Conservation (phyloP, 2,888 invertebrate genomes). For the Cataglyphis rosenhaueri region DNA sequence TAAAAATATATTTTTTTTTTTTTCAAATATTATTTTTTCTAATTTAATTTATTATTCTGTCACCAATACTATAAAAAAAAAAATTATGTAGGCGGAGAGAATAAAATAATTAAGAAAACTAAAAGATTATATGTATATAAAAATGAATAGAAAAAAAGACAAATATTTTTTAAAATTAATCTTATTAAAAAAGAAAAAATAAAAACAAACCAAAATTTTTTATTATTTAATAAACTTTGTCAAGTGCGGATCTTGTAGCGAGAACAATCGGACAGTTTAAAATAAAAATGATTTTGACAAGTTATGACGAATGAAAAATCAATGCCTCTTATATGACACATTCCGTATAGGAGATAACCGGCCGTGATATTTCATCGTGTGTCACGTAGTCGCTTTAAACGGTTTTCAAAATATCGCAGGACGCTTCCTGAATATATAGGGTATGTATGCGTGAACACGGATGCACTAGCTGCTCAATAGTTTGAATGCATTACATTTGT, state of each 20-base stretch:
- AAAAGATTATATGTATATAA: neutral
- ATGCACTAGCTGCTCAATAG: constrained; percentile 48
- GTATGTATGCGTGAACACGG: constrained; percentile 40
- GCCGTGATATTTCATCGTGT: constrained; percentile 39
- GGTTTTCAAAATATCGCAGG: constrained; percentile 46
- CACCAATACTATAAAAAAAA: neutral
- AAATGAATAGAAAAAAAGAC: neutral
- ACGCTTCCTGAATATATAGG: constrained; percentile 47
- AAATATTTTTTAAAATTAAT: neutral
- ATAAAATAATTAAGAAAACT: neutral
- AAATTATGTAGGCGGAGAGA: neutral
- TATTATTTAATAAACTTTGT: constrained; percentile 11
- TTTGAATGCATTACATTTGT: constrained; percentile 46
- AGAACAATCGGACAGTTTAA: neutral
- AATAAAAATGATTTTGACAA: constrained; percentile 30
- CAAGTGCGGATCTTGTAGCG: neutral
- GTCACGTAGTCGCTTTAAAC: constrained; percentile 49
- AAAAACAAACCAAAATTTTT: neutral
- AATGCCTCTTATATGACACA: constrained; percentile 20
- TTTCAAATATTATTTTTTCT: neutral
- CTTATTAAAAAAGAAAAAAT: neutral
- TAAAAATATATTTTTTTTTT: neutral
- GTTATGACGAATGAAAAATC: constrained; percentile 25
- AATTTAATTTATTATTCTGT: neutral
- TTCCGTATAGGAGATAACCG: constrained; percentile 44